Base-by-base conservation (phyloP, 2,113 vertebrate genomes). In the Oreochromis tanganicae region DNA sequence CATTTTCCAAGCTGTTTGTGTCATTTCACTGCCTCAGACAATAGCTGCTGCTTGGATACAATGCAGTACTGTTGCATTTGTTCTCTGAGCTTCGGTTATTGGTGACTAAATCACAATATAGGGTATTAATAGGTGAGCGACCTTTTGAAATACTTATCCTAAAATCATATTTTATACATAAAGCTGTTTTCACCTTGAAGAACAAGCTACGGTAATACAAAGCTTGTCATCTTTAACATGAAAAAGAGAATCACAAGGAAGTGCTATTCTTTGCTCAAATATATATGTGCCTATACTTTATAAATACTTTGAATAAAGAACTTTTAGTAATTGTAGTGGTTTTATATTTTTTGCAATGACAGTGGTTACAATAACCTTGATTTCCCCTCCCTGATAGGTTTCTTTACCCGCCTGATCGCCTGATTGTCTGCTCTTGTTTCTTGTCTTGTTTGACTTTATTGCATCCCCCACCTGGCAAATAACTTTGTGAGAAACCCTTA, bases 1-100 rank as follows among this genome's bases (percentile, higher is more conserved):
- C 21, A 2, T 90, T 84, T 88, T 32, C n/a, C 71, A 80, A 82
- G 90, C 32, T 75, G 82, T 85, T 81, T 80, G 80, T 10, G 83
- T 68, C 85, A 32, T 41, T 84, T 55, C 21, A 2, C 59, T 5
- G 48, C 83, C 52, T 54, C 82, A 85, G 81, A 88, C 87, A n/a
- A 83, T 80, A 2, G 82, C 88, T 43, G 73, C 50, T 4, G 61
- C 71, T 83, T 27, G 12, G 32, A 78, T 75, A 32, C 12, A 43
- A 86, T 9, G 41, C 71, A 90, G 92, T 55, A 55, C 46, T 82
- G 80, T 19, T 11, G 57, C 46, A 36, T 19, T 82, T 24, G 21
- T 38, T 56, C 68, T 21, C 57, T 9, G 38, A 82, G 63, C 75
- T 21, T 21, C 19, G 4, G 66, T 78, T 71, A 78, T 29, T 52